Percentiles rank a stretch among this genome's conserved stretches.
These are phyloP conservation scores for Ctenodactylus gundi DNA, from an alignment of 2,113 vertebrate species.

Conservation along the genomic window DNA sequence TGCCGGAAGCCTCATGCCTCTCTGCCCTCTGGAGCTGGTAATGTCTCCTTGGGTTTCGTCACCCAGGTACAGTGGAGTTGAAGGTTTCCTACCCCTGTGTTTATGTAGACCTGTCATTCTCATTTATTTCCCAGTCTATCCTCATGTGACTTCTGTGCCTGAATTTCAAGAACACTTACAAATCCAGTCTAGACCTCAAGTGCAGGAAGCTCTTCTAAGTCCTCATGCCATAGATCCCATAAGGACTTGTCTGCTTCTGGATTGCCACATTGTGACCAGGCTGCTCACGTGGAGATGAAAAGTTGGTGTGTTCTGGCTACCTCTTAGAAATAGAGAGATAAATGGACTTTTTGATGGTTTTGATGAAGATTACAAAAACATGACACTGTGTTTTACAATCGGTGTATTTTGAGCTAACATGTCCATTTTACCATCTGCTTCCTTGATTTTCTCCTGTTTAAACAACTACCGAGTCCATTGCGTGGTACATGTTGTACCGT, in stretches of 20 bases:
- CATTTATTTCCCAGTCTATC: neutral
- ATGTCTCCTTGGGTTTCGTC: neutral
- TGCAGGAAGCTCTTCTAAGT: neutral
- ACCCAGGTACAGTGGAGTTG: neutral
- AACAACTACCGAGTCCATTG: neutral
- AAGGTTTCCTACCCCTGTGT: neutral
- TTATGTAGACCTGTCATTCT: neutral
- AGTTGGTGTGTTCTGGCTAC: accelerated
- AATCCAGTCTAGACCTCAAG: neutral
- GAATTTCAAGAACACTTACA: neutral
- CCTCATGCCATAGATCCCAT: neutral
- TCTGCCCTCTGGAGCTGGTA: neutral
- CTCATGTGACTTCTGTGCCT: neutral
- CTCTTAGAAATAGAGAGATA: neutral
- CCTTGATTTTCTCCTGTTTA: neutral
- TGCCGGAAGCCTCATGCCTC: neutral
- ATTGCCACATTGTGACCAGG: accelerated
- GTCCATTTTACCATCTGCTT: neutral
- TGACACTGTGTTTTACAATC: neutral
- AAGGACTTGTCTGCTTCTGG: neutral
- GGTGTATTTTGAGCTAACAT: neutral
- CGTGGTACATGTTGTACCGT: neutral
- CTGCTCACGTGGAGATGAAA: neutral
- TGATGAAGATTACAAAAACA: neutral
- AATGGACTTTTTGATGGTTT: neutral